Evolutionary conservation across 2,888 invertebrate species (phyloP), one percentile per base, ranked within the genome.

Genomic region (Dryobotodes eremita): DNA sequence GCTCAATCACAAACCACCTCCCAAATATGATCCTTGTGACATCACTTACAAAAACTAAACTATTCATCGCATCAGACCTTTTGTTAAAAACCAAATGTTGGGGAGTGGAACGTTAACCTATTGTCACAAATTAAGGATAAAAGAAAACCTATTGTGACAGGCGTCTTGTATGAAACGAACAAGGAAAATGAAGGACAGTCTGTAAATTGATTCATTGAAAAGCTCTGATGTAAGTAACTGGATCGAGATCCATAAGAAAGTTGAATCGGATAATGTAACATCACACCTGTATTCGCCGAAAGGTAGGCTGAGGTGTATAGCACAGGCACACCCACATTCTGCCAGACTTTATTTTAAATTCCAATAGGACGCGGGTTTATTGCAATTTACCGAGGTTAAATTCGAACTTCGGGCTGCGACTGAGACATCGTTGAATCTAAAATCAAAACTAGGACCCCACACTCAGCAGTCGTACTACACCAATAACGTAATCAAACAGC

Each of bases 101-200:
- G 42, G 53, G 31, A 59, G 31, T 59, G 48, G 48, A 42, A 26
- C n/a, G 36, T 69, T 17, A 26, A 36, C 46, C 59, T 55, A 26
- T 55, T 53, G 59, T 53, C 57, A 80, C 59, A 79, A 79, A 66
- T 66, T 73, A 79, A 79, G 65, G 65, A 79, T 80, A 72, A 65
- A 57, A 53, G 64, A 36, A 61, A 80, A 65, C 17, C 26, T 48
- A 53, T 80, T 80, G 80, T 53, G 65, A 61, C 59, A 55, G 26
- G 46, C 53, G 53, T 61, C 66, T 66, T 59, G 46, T 53, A 36
- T 23, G 36, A 48, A 59, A 26, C 0, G 46, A 73, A 79, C 59
- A 46, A 79, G 26, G 72, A 72, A 72, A 80, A 73, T 36, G 20
- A 59, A 59, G 23, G 36, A 26, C 50, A 6, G 31, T 8, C 3